These are phyloP conservation scores for Sinopyrophorus schimmeli DNA, from an alignment of 2,888 invertebrate genomes.

Conservation along the genomic window DNA sequence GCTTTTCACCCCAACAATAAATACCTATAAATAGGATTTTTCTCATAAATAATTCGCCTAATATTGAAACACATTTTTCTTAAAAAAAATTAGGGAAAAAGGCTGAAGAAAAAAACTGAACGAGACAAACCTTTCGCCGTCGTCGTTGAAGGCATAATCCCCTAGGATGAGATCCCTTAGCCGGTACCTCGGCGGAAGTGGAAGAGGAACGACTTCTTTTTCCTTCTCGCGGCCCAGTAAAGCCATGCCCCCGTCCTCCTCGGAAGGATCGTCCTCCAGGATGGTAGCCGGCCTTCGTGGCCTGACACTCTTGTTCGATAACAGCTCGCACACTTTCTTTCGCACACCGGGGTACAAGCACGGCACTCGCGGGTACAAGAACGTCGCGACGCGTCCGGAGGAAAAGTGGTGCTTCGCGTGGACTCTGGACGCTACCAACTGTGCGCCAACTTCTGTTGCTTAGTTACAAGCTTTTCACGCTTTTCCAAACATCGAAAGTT, in stretches of 20 bases:
- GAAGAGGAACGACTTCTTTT: constrained; percentile 46
- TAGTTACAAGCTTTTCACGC: constrained; percentile 23
- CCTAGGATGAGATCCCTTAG: constrained; percentile 76
- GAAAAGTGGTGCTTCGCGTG: constrained; percentile 28
- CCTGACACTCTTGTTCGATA: constrained; percentile 12
- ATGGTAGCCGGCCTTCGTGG: constrained; percentile 32
- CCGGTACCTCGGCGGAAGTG: constrained; percentile 70
- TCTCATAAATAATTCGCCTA: constrained; percentile 6
- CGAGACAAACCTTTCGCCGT: constrained; percentile 69
- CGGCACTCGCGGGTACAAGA: constrained; percentile 13
- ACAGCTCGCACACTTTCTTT: constrained; percentile 16
- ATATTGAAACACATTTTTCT: too few relatives aligned
- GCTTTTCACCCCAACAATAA: constrained; percentile 1
- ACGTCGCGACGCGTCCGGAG: constrained; percentile 30
- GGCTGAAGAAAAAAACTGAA: too few relatives aligned
- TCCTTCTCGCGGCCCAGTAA: constrained; percentile 48
- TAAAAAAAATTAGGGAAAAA: too few relatives aligned
- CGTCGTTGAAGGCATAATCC: constrained; percentile 76
- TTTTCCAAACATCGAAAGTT: constrained; percentile 24
- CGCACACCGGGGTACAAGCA: constrained; percentile 10
- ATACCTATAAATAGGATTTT: constrained; percentile 4
- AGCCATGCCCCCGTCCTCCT: constrained; percentile 48
- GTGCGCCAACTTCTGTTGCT: constrained; percentile 34
- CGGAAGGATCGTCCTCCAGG: constrained; percentile 46
- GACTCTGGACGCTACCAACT: constrained; percentile 23